phyloP scores from a whole-genome alignment of 2,113 vertebrate genomes.

The Psilopogon haemacephalus region DNA sequence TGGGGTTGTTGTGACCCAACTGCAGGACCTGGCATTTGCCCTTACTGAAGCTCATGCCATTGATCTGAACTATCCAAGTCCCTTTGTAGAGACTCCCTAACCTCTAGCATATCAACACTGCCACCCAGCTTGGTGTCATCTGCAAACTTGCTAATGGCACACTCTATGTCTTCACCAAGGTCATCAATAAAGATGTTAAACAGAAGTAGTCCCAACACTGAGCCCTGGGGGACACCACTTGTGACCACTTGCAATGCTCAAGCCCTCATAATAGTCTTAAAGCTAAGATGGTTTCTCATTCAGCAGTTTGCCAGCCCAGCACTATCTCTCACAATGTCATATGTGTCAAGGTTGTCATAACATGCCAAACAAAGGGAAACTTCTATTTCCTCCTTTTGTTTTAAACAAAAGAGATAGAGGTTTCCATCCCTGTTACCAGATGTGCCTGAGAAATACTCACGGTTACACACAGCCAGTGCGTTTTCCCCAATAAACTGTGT shows the following conservation, averaged over 20 bases:
- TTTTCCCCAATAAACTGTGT: conserved; percentile 64
- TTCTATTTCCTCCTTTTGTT: neutral
- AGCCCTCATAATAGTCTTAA: neutral
- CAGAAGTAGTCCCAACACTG: no score
- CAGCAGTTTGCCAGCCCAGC: neutral
- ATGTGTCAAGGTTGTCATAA: neutral
- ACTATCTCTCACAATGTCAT: neutral
- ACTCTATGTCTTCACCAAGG: no score
- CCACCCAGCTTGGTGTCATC: no score
- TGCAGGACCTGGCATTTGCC: no score
- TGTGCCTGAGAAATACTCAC: conserved; percentile 48
- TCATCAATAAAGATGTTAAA: no score
- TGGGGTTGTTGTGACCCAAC: no score
- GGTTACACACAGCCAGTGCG: conserved; percentile 70
- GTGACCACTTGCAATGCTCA: neutral
- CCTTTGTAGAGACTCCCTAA: no score
- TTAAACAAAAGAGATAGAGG: neutral
- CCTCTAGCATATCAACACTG: no score
- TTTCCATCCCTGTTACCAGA: fast-evolving
- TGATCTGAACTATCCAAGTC: no score
- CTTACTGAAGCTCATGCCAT: no score
- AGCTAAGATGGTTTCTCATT: neutral
- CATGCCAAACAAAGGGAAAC: neutral
- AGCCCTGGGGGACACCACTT: no score
- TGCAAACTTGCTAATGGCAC: no score